Evolutionary conservation across 2,113 vertebrate genomes (phyloP), one percentile per base, ranked within the genome.

Genomic region (Ameiurus melas): DNA sequence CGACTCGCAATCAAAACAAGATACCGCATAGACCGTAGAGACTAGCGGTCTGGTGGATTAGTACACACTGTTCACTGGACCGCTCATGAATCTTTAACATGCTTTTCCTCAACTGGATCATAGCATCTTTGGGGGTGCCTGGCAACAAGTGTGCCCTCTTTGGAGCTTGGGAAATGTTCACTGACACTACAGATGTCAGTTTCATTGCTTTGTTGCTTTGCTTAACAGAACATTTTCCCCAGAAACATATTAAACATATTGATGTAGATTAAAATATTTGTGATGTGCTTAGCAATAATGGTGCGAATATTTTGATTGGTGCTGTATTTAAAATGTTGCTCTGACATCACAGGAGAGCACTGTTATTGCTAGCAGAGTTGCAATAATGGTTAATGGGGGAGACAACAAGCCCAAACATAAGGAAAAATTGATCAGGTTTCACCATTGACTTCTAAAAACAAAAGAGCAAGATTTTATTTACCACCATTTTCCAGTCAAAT

Each of bases 61-160:
- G 78, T 87, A 87, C 85, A 87, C 83, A 71, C 58, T 83, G 85
- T 87, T 68, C 87, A 79, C 60, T 43, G 58, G 70, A 70, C 87
- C 81, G 80, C 83, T 90, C 58, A 85, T 89, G 83, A 87, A 90
- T 90, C 62, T 89, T 87, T 87, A 87, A 89, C 57, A 68, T 30
- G 4, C 27, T 58, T 87, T 80, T 68, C 80, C 39, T 90, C 79
- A 83, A 82, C 78, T 85, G 47, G 60, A 81, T 73, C 27, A 81
- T 22, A 73, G 83, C 55, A 64, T 79, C 89, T 84, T 64, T 71
- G n/a, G 66, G 79, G 66, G 79, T 36, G 62, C 43, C 79, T 88
- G 84, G 84, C 89, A 83, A 90, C 68, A 57, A 78, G 70, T 58
- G 33, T 85, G 86, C 70, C n/a, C 86, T 83, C 20, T 39, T 84